Conservation (phyloP, 2,113 vertebrate species). For the Caloenas nicobarica region DNA sequence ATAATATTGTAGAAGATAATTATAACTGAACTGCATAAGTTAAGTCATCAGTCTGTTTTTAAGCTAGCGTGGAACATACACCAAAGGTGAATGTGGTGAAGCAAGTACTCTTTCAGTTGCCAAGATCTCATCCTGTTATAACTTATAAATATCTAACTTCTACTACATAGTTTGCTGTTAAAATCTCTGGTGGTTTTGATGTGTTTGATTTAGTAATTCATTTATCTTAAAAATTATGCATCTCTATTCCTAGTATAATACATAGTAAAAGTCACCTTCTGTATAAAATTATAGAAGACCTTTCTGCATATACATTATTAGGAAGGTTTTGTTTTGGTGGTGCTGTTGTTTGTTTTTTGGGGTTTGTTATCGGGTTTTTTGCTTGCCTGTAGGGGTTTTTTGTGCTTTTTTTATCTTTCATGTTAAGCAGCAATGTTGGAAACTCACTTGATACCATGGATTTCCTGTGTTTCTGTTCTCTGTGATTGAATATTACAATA, state of each 20-base stretch:
- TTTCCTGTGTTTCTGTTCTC: not conserved
- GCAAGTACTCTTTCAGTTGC: not conserved
- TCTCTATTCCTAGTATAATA: not conserved
- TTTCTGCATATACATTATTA: not conserved
- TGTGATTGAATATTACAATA: not conserved
- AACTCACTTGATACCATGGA: not conserved
- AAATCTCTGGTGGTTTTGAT: not conserved
- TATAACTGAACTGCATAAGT: not conserved
- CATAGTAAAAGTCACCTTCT: not conserved
- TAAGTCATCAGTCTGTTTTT: not conserved
- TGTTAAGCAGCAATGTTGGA: not conserved
- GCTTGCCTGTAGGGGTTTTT: not conserved
- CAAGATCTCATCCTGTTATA: not conserved
- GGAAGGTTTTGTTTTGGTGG: not conserved
- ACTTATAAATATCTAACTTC: not conserved
- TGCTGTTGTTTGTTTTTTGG: not conserved
- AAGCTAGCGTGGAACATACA: not conserved
- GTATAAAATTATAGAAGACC: not conserved
- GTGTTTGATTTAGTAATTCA: not conserved
- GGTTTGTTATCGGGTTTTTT: not conserved
- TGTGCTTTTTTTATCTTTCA: not conserved
- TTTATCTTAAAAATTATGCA: not conserved
- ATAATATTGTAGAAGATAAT: not conserved
- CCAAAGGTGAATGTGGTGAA: not conserved
- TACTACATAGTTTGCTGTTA: not conserved